phyloP scores from a whole-genome alignment of 2,797 vertebrate species.

The Pachyuromys duprasi region DNA sequence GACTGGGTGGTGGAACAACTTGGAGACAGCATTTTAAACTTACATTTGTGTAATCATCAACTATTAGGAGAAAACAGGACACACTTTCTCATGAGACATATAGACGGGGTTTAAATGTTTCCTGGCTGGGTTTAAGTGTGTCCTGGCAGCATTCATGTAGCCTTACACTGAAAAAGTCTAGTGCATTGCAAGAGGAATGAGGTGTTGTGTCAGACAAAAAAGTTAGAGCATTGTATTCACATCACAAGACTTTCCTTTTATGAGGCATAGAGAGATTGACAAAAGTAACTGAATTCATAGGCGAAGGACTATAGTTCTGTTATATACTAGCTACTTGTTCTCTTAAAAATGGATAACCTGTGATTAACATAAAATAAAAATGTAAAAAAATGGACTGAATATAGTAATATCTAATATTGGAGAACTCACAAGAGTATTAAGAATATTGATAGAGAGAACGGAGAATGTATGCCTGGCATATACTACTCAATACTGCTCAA shows the following conservation, averaged over 20 bases:
- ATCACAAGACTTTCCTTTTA: not conserved
- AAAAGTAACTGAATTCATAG: not conserved
- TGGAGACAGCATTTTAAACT: conserved; percentile 50
- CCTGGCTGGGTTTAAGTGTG: not conserved
- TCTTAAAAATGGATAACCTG: conserved; percentile 7
- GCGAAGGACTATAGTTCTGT: not conserved
- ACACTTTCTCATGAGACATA: not conserved
- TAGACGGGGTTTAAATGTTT: conserved; percentile 19
- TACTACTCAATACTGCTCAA: not conserved
- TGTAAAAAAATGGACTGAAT: not conserved
- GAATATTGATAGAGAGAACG: not conserved
- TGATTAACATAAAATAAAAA: too few relatives aligned
- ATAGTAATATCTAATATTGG: not conserved
- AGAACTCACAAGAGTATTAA: not conserved
- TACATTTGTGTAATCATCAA: conserved; percentile 19
- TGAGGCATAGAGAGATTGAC: not conserved
- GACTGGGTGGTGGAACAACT: conserved; percentile 27
- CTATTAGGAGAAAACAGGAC: not conserved
- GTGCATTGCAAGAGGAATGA: not conserved
- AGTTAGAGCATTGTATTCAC: not conserved
- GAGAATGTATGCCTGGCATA: not conserved
- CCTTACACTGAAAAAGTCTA: conserved; percentile 16
- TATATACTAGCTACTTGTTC: not conserved
- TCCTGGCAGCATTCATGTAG: not conserved
- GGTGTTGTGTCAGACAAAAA: not conserved